These are phyloP conservation scores for Chaetura pelagica DNA, from an alignment of 2,113 vertebrate species.

Conservation along the genomic window DNA sequence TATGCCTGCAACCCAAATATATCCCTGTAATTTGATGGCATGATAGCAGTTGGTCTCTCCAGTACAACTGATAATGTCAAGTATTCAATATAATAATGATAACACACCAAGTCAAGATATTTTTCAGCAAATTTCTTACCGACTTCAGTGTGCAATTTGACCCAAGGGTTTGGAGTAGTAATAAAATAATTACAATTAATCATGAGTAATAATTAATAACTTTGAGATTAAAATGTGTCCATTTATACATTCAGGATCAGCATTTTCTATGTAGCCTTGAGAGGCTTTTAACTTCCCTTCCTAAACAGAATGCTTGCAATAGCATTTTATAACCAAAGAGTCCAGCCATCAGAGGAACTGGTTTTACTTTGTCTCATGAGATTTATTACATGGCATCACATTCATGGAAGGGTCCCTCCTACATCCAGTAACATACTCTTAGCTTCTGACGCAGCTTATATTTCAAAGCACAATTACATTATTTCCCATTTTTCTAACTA, in stretches of 20 bases:
- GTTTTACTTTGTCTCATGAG: not conserved
- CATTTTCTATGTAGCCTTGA: slow-evolving; percentile 39
- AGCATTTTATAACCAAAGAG: not conserved
- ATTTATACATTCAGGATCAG: slow-evolving; percentile 51
- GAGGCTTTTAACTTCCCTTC: slow-evolving; percentile 43
- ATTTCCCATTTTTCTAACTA: slow-evolving; percentile 49
- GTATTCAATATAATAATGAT: slow-evolving; percentile 26
- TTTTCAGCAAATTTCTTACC: slow-evolving; percentile 21
- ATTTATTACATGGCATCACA: not conserved
- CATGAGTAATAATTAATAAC: slow-evolving; percentile 55
- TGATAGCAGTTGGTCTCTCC: slow-evolving; percentile 41
- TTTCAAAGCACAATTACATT: slow-evolving; percentile 57
- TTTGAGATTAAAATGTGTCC: slow-evolving; percentile 37
- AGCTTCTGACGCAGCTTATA: slow-evolving; percentile 11
- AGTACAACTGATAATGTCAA: slow-evolving; percentile 44
- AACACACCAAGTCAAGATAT: slow-evolving; percentile 30
- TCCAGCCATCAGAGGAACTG: not conserved
- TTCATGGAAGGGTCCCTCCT: not conserved
- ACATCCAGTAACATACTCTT: not conserved
- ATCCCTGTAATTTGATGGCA: slow-evolving; percentile 60
- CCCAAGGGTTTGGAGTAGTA: slow-evolving; percentile 41
- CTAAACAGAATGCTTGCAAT: slow-evolving; percentile 55
- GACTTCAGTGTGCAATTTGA: slow-evolving; percentile 12
- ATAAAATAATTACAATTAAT: slow-evolving; percentile 70
- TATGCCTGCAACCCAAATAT: slow-evolving; percentile 49